Conservation (phyloP, 2,888 invertebrate genomes). For the Chrysolina haemoptera region DNA sequence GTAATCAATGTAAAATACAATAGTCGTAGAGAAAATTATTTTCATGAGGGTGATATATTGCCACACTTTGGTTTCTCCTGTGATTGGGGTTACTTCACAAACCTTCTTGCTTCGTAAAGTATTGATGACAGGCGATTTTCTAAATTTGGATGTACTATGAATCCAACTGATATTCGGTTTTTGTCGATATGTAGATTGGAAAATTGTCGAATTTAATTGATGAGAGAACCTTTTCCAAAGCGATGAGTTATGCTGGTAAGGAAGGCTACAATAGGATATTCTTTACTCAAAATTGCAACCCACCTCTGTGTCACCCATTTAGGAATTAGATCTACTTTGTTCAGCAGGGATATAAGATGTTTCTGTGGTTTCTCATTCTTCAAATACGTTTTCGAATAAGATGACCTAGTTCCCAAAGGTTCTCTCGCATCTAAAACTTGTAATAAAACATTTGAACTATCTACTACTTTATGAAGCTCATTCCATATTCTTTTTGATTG, state of each 20-base stretch:
- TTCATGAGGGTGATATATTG: slow-evolving; percentile 99
- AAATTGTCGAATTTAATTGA: slow-evolving; percentile 96
- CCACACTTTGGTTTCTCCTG: slow-evolving; percentile 99
- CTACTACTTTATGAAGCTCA: slow-evolving; percentile 98
- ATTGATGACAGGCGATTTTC: slow-evolving; percentile 98
- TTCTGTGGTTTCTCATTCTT: slow-evolving; percentile 97
- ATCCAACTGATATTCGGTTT: slow-evolving; percentile 98
- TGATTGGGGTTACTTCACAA: slow-evolving; percentile 98
- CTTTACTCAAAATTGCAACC: slow-evolving; percentile 94
- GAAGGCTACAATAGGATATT: slow-evolving; percentile 98
- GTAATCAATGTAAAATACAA: too few relatives aligned
- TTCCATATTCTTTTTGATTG: slow-evolving; percentile 99
- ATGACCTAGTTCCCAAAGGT: slow-evolving; percentile 95
- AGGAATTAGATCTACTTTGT: slow-evolving; percentile 97
- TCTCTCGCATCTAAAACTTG: slow-evolving; percentile 98
- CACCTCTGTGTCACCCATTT: slow-evolving; percentile 99
- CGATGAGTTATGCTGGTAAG: slow-evolving; percentile 99
- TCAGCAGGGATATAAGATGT: slow-evolving; percentile 96
- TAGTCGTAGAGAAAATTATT: too few relatives aligned
- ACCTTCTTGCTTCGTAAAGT: slow-evolving; percentile 96
- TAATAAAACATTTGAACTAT: slow-evolving; percentile 97
- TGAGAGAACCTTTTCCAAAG: slow-evolving; percentile 97
- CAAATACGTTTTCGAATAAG: slow-evolving; percentile 92
- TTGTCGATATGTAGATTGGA: slow-evolving; percentile 94
- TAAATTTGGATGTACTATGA: slow-evolving; percentile 99